Conservation (phyloP, 2,888 invertebrate species). For the Pollenia griseotomentosa region DNA sequence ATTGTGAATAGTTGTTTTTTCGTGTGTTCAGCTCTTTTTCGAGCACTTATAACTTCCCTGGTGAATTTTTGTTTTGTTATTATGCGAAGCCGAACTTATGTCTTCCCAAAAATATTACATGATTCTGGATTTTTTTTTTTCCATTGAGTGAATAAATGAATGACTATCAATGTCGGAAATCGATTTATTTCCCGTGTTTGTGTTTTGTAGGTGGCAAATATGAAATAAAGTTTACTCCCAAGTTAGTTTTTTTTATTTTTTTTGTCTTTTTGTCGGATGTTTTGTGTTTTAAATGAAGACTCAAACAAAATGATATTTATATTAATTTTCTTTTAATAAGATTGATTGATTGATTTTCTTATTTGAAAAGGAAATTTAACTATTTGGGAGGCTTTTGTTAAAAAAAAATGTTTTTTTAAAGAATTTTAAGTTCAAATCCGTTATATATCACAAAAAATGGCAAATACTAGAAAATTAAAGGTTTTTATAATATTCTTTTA, state of each 20-base stretch:
- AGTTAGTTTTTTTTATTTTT: background rate
- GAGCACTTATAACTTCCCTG: constrained; percentile 34
- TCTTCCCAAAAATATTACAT: background rate
- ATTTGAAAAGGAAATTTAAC: no score
- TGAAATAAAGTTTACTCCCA: constrained; percentile 20
- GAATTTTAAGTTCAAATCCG: no score
- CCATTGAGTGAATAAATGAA: background rate
- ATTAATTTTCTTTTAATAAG: background rate
- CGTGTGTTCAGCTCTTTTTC: background rate
- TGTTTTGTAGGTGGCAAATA: background rate
- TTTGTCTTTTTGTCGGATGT: background rate
- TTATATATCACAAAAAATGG: no score
- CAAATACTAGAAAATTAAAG: no score
- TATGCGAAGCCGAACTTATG: background rate
- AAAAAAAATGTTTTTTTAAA: no score
- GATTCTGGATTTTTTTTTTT: background rate
- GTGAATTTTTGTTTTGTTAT: background rate
- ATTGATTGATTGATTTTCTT: constrained; percentile 15
- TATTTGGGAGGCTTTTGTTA: no score
- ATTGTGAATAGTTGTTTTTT: constrained; percentile 44
- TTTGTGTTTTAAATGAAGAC: background rate
- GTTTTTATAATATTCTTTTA: no score
- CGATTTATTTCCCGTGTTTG: background rate
- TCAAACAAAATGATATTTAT: constrained; percentile 16
- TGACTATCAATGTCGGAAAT: constrained; percentile 1